Base-by-base conservation (phyloP, 30 jellyfish, hydroid and myxozoan species). In the Aurelia aurita complex sp. Pacific region DNA sequence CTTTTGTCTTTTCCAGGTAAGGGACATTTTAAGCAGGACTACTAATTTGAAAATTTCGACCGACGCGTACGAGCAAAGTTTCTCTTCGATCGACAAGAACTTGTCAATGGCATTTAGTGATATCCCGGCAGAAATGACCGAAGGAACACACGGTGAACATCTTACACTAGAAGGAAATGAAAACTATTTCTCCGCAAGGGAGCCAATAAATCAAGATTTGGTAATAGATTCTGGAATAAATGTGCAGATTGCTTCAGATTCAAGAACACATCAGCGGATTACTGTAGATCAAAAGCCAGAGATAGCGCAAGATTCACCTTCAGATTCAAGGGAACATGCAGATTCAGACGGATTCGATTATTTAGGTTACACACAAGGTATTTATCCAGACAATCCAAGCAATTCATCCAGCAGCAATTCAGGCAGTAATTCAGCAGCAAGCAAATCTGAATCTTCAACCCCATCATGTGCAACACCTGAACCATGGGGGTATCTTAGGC, bases 21-120 rank as follows among this genome's bases (percentile, higher is more conserved):
- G 96, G 11, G 97, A 85, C 16, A 91, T 91, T 6, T 66, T 91
- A 61, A 82, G 79, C 42, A 77, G 77, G 19, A 73, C 91, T 10
- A 62, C 76, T 4, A 91, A 90, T 16, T 18, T 76, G 57, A 82
- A 73, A 17, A 69, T 71, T 11, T 55, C 82, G 2, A 66, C 75
- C 3, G 93, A 84, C 4, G 43, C 93, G 10, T 84, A 84, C 76
- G 93, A 84, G 59, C 64, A 84, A 40, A 76, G 43, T 51, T 84
- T 84, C 67, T 78, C 87, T n/a, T 52, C 63, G 12, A 34, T 84
- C 34, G 93, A 84, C 69, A 73, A 59, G 50, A 64, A 61, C 2
- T 74, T 84, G 1, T 84, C 93, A 15, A 77, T 53, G 51, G 81
- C 93, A 3, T 84, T 84, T 65, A 4, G 16, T 35, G 85, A 72